Conservation (phyloP, 2,888 invertebrate species). For the Stratiomys singularior region DNA sequence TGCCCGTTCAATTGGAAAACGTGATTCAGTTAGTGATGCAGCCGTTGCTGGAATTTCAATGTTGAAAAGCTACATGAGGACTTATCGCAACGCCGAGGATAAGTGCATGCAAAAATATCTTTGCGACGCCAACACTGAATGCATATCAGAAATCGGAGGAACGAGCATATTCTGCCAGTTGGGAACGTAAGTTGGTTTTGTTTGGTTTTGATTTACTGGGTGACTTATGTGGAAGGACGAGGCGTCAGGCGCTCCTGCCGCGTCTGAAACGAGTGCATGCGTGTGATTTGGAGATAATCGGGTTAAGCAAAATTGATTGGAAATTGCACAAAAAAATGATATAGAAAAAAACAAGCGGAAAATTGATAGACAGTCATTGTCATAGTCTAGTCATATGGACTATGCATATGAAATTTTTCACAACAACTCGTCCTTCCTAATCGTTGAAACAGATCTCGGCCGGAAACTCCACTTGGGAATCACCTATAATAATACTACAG, state of each 20-base stretch:
- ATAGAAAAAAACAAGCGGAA: too few relatives aligned
- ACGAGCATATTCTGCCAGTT: slow-evolving; percentile 91
- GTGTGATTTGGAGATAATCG: too few relatives aligned
- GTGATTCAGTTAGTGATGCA: slow-evolving; percentile 90
- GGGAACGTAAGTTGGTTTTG: slow-evolving; percentile 81
- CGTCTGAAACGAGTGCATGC: too few relatives aligned
- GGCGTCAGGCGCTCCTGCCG: too few relatives aligned
- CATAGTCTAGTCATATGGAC: too few relatives aligned
- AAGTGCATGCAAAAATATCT: slow-evolving; percentile 88
- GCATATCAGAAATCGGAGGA: slow-evolving; percentile 81
- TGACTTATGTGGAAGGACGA: too few relatives aligned
- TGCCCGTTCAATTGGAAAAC: slow-evolving; percentile 85
- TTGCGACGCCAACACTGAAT: slow-evolving; percentile 90
- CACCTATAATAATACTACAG: too few relatives aligned
- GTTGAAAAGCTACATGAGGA: slow-evolving; percentile 88
- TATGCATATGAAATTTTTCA: background rate
- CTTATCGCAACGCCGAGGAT: slow-evolving; percentile 80
- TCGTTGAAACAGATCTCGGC: too few relatives aligned
- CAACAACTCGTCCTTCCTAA: background rate
- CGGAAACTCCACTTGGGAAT: too few relatives aligned
- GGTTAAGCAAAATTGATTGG: too few relatives aligned
- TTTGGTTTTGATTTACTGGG: too few relatives aligned
- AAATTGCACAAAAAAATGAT: too few relatives aligned
- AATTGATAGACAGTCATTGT: background rate
- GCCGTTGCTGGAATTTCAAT: slow-evolving; percentile 88